phyloP scores from a whole-genome alignment of 2,888 invertebrate genomes.

The Thelaira solivaga region DNA sequence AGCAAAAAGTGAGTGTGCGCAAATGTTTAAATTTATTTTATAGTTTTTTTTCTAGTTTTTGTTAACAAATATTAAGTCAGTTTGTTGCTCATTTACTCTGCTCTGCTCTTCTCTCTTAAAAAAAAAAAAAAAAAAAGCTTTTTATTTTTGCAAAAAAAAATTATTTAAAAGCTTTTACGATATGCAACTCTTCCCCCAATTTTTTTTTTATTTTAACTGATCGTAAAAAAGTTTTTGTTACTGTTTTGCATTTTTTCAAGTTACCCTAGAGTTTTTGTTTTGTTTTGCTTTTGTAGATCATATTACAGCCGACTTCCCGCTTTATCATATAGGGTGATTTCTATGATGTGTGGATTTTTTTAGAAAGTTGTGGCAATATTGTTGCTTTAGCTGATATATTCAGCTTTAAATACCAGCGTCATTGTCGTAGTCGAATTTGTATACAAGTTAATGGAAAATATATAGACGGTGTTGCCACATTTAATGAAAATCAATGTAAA shows the following conservation, averaged over 20 bases:
- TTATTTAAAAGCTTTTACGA: constrained; percentile 55
- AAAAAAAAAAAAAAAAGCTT: no score
- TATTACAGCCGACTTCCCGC: constrained; percentile 40
- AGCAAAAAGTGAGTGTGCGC: constrained; percentile 56
- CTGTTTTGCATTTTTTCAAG: neutral
- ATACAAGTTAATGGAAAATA: no score
- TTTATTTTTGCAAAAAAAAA: constrained; percentile 32
- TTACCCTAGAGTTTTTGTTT: constrained; percentile 20
- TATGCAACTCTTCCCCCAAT: constrained; percentile 17
- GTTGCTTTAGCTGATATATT: neutral
- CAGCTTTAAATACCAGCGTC: no score
- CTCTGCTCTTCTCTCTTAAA: neutral
- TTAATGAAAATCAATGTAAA: no score
- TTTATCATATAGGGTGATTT: constrained; percentile 4
- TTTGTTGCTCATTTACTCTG: neutral
- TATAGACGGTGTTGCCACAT: no score
- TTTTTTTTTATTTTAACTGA: constrained; percentile 7
- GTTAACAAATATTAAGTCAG: constrained; percentile 47
- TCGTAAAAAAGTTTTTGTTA: constrained; percentile 8
- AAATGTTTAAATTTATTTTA: constrained; percentile 46
- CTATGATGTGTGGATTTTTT: neutral
- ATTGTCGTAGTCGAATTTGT: no score
- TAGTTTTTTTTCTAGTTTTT: constrained; percentile 4
- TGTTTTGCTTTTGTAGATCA: neutral
- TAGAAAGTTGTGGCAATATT: no score